Evolutionary conservation across 1,140 invertebrate species (phyloP), one percentile per base, ranked within the genome.

Genomic region (Sinonovacula constricta): DNA sequence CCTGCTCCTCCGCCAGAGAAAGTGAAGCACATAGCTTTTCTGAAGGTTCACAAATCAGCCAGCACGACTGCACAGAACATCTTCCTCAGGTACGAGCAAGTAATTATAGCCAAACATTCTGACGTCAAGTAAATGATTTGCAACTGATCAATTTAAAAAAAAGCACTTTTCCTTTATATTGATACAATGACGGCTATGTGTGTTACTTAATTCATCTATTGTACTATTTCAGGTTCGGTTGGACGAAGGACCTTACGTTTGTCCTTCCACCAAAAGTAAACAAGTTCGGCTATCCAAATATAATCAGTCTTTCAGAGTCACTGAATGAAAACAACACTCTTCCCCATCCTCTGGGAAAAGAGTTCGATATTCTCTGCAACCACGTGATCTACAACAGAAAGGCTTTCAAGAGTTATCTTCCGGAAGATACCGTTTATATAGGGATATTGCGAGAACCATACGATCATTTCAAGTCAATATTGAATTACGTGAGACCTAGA

Each of bases 391-490:
- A n/a, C n/a, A n/a, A n/a, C n/a, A 39, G 62, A 15, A 72, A 59
- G 10, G 67, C 78, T 24, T 83, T 83, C 49, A 26, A 66, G 53
- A 66, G 24, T 15, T 65, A 67, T n/a, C 60, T 85, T 62, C 82
- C 82, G 24, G 45, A 34, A 10, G 77, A 83, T 51, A 82, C 75
- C 1, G 53, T 78, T 24, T 82, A 82, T 39, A 63, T 85, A 18
- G 84, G 75, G 39, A 82, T 83, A 22, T 39, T 85, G 7, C 71
- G 82, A 22, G 82, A 85, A 36, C 84, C 84, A 10, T 81, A 79
- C 36, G 56, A 79, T 1, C 66, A 72, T 4, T 81, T 82, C 51
- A 68, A 69, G 24, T 85, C 84, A 0, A 65, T 65, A 14, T 51
- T 85, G 26, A 62, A 72, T 34, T 83, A 83, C 65, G 74, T 81